Conservation (phyloP, 1,140 invertebrate genomes). For the Drosophila mauritiana region DNA sequence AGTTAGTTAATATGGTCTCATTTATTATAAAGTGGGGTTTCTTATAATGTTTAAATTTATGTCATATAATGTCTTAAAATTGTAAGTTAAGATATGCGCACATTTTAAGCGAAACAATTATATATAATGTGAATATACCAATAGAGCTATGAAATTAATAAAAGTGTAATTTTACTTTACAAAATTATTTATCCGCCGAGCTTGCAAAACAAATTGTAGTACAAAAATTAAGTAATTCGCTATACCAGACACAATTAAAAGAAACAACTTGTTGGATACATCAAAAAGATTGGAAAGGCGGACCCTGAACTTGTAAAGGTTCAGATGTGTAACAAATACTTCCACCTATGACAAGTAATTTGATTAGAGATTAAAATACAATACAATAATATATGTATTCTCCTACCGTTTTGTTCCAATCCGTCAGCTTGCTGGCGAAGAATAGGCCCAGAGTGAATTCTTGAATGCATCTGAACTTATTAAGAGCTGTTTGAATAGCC, state of each 20-base stretch:
- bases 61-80: too few species aligned
- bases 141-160: too few species aligned
- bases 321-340: neutral
- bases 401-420: conserved; percentile 47
- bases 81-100: too few species aligned
- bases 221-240: neutral
- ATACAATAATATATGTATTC: neutral
- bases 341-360: neutral
- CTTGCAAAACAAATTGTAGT: neutral
- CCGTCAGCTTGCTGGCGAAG: conserved; percentile 13
- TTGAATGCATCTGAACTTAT: conserved; percentile 19
- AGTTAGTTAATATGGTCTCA: too few species aligned
- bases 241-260: neutral
- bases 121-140: too few species aligned
- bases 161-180: too few species aligned
- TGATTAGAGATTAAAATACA: neutral
- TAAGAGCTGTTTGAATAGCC: conserved; percentile 19
- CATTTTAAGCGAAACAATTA: too few species aligned
- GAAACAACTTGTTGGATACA: neutral
- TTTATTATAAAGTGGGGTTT: too few species aligned
- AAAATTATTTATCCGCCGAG: neutral
- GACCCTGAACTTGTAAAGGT: conserved; percentile 1
- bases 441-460: conserved; percentile 45
- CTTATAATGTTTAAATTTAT: too few species aligned
- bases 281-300: neutral